These are phyloP conservation scores for Drosophila limbata DNA, from an alignment of 2,888 invertebrate species.

Conservation along the genomic window DNA sequence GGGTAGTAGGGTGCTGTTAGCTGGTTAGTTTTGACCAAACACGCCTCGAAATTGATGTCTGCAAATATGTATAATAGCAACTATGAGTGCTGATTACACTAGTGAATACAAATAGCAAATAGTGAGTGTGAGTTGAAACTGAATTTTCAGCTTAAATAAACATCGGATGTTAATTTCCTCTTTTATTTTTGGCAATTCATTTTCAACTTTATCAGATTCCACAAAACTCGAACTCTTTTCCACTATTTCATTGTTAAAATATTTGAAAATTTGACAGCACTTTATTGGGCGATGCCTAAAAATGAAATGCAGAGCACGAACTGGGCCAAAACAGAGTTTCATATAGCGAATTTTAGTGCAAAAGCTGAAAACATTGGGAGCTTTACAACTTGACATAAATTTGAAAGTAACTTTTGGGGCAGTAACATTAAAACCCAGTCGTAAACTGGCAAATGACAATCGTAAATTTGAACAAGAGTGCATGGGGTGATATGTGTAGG, in stretches of 20 bases:
- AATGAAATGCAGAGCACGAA: not conserved
- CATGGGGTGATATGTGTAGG: not conserved
- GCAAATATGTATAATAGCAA: constrained; percentile 18
- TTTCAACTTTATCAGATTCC: constrained; percentile 7
- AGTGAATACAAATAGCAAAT: not conserved
- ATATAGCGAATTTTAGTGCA: not conserved
- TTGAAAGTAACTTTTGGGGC: constrained; percentile 16
- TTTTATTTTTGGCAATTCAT: constrained; percentile 8
- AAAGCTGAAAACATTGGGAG: constrained; percentile 2
- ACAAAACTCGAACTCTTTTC: not conserved
- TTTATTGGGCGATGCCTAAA: not conserved
- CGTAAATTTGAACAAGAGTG: constrained; percentile 20
- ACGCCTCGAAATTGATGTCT: constrained; percentile 10
- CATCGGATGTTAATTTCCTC: not conserved
- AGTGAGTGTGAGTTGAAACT: not conserved
- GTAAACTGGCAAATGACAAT: constrained; percentile 31
- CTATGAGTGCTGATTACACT: constrained; percentile 17
- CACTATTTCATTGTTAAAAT: not conserved
- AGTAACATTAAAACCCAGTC: constrained; percentile 13
- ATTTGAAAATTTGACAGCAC: constrained; percentile 4
- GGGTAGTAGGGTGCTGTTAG: too few species aligned
- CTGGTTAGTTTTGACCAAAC: constrained; percentile 14
- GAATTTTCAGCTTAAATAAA: not conserved
- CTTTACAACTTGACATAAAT: constrained; percentile 30
- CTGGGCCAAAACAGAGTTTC: constrained; percentile 1